Conservation (phyloP, 2,797 vertebrate genomes). For the Arrhamphus sclerolepis region DNA sequence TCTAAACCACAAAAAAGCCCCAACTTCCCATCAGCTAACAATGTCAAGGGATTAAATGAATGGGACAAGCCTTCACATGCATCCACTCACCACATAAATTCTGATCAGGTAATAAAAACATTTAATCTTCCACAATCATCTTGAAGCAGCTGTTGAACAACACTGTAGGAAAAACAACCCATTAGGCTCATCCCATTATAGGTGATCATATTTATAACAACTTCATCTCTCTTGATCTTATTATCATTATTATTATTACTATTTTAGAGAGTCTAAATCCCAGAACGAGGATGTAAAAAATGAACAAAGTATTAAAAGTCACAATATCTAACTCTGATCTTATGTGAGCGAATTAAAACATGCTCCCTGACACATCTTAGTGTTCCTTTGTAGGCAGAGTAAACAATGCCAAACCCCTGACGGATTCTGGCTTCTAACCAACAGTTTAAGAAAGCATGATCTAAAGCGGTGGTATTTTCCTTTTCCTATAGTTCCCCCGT, state of each 20-base stretch:
- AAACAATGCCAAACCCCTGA: slow-evolving; percentile 22
- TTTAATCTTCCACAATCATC: too few species aligned
- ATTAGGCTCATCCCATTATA: too few species aligned
- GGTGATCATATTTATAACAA: too few species aligned
- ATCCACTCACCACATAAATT: background rate
- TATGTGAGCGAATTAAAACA: slow-evolving; percentile 14
- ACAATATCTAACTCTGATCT: background rate
- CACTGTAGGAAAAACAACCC: too few species aligned
- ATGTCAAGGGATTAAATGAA: slow-evolving; percentile 5
- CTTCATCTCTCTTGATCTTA: too few species aligned
- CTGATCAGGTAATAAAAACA: too few species aligned
- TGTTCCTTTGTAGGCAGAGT: slow-evolving; percentile 21
- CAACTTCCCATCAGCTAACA: background rate
- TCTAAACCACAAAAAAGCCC: background rate
- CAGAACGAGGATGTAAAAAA: background rate
- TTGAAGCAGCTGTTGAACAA: too few species aligned
- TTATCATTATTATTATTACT: too few species aligned
- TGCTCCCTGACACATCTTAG: slow-evolving; percentile 26
- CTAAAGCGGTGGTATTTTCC: slow-evolving; percentile 43
- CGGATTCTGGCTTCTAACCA: slow-evolving; percentile 37
- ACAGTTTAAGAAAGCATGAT: slow-evolving; percentile 33
- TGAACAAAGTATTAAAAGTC: background rate
- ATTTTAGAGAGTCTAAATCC: background rate
- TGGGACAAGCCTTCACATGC: background rate
- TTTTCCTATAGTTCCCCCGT: slow-evolving; percentile 34